Evolutionary conservation across 2,888 invertebrate species (phyloP), one percentile per base, ranked within the genome.

Genomic region (Drosophila formosana): DNA sequence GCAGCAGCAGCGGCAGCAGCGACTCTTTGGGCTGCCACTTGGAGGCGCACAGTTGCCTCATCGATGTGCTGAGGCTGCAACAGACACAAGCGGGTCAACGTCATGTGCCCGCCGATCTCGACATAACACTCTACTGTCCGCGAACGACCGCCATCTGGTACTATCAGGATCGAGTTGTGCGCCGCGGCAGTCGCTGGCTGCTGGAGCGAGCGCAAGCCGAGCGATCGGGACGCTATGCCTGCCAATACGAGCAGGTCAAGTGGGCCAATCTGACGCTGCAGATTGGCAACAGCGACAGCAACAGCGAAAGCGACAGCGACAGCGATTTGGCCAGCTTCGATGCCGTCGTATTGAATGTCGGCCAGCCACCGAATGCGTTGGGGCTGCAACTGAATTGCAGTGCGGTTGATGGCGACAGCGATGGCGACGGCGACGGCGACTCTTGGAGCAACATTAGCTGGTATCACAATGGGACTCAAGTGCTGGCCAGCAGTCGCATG

Each of bases 391-490:
- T 98, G 3, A 95, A 94, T 90, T 98, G 98, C 91, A 52, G 11
- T 1, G 94, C 94, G 11, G 34, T 4, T 4, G 11, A 4, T 11
- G 69, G 95, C 95, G 3, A 18, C 18, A 18, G 18, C 61, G 91
- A 96, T 7, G 28, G 28, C 5, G 28, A 28, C 3, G 30, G 13
- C 9, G 7, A 0, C 25, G 11, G 96, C 8, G 94, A 41, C 3
- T 1, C n/a, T 0, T 23, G 30, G 97, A 61, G 97, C 6, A 97
- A 96, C 89, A 95, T 98, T 64, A 96, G 95, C 4, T 98, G 98
- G 98, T 94, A 94, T 65, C 96, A 96, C 91, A 95, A 97, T 91
- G 95, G 94, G 66, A 93, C 94, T 94, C 68, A 60, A 11, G 11
- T 86, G 26, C 46, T 41, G 8, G 37, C 41, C 18, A 37, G 51